Percentiles rank a stretch among this genome's conserved stretches.
Evolutionary conservation across 1,140 invertebrate species (phyloP).

Genomic region (Atta cephalotes): DNA sequence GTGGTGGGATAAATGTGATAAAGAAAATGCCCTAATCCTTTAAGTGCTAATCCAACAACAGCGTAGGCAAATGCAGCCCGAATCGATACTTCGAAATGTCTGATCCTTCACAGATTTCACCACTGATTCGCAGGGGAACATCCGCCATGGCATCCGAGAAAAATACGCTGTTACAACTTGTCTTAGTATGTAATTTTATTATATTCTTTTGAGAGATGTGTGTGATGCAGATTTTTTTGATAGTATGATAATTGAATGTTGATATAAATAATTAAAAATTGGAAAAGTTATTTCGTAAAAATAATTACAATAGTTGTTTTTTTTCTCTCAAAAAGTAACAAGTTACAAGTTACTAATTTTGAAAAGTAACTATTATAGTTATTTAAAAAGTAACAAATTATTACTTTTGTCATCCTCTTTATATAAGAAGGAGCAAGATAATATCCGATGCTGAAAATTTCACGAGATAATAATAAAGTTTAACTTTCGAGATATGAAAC

Average conservation of each 20-base stretch:
- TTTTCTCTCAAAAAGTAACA: too few species aligned
- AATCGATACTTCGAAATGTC: neutral
- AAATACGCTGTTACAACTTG: neutral
- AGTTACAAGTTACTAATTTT: too few species aligned
- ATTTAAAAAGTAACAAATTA: too few species aligned
- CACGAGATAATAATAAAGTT: neutral
- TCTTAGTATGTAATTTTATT: neutral
- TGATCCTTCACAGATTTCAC: neutral
- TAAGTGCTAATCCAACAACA: constrained; percentile 42
- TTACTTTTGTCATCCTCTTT: too few species aligned
- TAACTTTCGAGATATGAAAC: constrained; percentile 11
- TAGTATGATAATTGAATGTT: too few species aligned
- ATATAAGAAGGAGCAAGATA: neutral
- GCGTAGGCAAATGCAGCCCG: constrained; percentile 2
- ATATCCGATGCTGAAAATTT: neutral
- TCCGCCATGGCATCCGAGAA: neutral
- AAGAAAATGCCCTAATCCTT: constrained; percentile 42
- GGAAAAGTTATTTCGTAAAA: too few species aligned
- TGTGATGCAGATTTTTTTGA: too few species aligned
- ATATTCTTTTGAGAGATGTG: neutral
- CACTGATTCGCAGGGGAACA: neutral
- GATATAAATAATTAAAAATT: neutral
- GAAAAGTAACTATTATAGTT: too few species aligned
- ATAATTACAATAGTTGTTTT: too few species aligned
- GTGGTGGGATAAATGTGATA: neutral